Conservation (phyloP, 2,888 invertebrate genomes). For the Acanthosepion pharaonis region DNA sequence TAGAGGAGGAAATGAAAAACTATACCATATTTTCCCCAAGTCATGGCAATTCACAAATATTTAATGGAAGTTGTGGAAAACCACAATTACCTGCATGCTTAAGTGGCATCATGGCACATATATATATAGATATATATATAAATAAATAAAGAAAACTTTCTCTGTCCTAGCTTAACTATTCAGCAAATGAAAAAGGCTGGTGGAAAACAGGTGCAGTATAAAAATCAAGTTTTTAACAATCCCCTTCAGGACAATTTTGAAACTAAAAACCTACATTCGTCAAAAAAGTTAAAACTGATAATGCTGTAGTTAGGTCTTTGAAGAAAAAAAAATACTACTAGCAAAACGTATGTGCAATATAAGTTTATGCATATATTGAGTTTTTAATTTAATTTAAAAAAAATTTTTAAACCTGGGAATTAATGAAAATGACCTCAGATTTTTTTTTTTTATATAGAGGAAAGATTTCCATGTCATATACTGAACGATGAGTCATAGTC, state of each 20-base stretch:
- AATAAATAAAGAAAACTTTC: too few relatives aligned
- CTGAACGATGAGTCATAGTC: not conserved
- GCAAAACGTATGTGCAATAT: not conserved
- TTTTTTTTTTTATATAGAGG: not conserved
- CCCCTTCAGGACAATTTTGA: not conserved
- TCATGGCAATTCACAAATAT: too few relatives aligned
- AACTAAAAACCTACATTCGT: not conserved
- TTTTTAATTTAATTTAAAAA: not conserved
- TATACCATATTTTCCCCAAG: too few relatives aligned
- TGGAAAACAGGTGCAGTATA: conserved; percentile 8
- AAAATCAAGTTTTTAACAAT: not conserved
- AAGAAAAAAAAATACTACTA: not conserved
- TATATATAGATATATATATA: too few relatives aligned
- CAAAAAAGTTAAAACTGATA: not conserved
- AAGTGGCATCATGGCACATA: too few relatives aligned
- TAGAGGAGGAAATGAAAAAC: too few relatives aligned
- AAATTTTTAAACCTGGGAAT: not conserved
- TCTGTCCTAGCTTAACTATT: too few relatives aligned
- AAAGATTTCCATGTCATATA: not conserved
- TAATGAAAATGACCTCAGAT: not conserved
- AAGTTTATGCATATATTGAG: not conserved
- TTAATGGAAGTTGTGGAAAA: too few relatives aligned
- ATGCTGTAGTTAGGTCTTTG: not conserved
- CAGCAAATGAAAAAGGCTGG: not conserved
- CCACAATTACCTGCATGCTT: too few relatives aligned